Percentiles rank a stretch among this genome's conserved stretches.
Conservation (phyloP, 2,888 invertebrate genomes). For the Branchipolynoe longqiensis region DNA sequence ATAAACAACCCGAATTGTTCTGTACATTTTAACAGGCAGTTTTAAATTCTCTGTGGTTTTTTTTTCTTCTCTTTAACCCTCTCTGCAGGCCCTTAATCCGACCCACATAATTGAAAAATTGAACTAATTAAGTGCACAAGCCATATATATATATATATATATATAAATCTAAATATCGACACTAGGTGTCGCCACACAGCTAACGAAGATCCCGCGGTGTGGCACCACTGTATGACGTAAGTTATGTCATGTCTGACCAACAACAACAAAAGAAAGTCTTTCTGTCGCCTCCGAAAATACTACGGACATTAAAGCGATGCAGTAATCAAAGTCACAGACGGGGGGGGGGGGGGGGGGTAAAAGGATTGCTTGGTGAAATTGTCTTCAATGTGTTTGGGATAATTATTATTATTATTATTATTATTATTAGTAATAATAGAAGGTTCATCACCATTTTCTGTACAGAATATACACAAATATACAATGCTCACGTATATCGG, state of each 20-base stretch:
- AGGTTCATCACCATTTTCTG: not conserved
- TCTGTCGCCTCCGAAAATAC: not conserved
- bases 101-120: not conserved
- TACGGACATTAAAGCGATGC: not conserved
- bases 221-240: not conserved
- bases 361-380: conserved; percentile 36
- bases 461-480: conserved; percentile 49
- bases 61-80: not conserved
- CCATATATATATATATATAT: too few relatives aligned
- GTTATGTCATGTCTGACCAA: not conserved
- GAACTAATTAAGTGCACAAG: conserved; percentile 17
- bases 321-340: not conserved
- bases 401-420: not conserved
- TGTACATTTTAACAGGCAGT: conserved; percentile 22
- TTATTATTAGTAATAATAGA: not conserved
- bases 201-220: not conserved
- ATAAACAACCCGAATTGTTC: not conserved
- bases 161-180: conserved; percentile 30
- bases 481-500: not conserved
- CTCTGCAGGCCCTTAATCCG: not conserved
- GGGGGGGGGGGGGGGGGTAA: too few relatives aligned
- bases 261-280: too few relatives aligned
- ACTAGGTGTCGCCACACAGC: conserved; percentile 2
- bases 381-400: not conserved
- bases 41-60: not conserved